These are phyloP conservation scores for Porites divaricata DNA, from an alignment of 92 coral and sea anemone genomes.

Conservation along the genomic window DNA sequence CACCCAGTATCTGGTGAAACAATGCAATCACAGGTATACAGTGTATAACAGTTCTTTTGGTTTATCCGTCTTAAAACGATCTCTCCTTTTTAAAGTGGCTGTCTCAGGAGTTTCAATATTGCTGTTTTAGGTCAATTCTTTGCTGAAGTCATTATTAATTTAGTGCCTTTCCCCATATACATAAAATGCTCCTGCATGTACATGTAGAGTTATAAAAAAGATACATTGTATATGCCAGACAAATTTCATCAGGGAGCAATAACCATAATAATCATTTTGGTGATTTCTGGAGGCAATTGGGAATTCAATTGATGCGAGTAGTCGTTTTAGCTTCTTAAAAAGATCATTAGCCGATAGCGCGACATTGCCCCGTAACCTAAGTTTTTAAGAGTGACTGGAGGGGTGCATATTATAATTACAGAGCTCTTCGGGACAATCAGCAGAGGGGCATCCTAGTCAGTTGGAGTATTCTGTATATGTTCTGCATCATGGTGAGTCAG, in stretches of 20 bases:
- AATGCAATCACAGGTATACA: not conserved
- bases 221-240: too few species aligned
- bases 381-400: not conserved
- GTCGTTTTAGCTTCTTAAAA: too few species aligned
- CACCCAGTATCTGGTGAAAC: constrained; percentile 51
- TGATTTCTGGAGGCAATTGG: too few species aligned
- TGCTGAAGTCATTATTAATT: not conserved
- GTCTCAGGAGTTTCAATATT: too few species aligned
- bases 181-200: too few species aligned
- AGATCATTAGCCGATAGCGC: too few species aligned
- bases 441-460: constrained; percentile 22
- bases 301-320: too few species aligned
- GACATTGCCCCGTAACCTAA: too few species aligned
- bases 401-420: constrained; percentile 2
- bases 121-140: not conserved
- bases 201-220: too few species aligned
- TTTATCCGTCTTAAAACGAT: not conserved
- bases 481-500: constrained; percentile 90
- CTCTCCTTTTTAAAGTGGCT: not conserved
- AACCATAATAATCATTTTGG: too few species aligned
- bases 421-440: constrained; percentile 34
- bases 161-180: too few species aligned
- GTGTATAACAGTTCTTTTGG: not conserved
- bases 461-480: constrained; percentile 91
- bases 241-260: too few species aligned